These are phyloP conservation scores for Tricholaema leucomelas DNA, from an alignment of 2,113 vertebrate genomes.

Conservation along the genomic window DNA sequence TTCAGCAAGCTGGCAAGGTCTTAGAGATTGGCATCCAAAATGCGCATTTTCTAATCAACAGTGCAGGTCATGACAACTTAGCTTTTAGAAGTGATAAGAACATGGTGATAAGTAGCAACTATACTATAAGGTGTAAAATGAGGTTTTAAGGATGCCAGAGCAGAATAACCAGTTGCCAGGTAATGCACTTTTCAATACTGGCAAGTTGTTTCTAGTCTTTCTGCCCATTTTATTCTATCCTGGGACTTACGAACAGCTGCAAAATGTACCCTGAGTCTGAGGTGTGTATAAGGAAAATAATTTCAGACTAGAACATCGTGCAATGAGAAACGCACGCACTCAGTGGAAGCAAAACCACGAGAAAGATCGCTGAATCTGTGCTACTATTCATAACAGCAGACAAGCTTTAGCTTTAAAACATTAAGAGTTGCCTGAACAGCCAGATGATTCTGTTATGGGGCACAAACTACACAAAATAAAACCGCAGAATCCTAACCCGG, in stretches of 20 bases:
- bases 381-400: not conserved
- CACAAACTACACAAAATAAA: not conserved
- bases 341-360: not conserved
- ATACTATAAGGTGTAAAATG: not conserved
- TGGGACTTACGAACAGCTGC: not conserved
- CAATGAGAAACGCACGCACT: not conserved
- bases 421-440: not conserved
- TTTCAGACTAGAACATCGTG: not conserved
- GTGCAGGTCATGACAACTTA: not conserved
- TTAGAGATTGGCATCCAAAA: not conserved
- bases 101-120: not conserved
- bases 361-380: not conserved
- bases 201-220: not conserved
- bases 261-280: not conserved
- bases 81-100: not conserved
- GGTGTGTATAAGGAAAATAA: not conserved
- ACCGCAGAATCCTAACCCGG: not conserved
- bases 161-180: not conserved
- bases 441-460: not conserved
- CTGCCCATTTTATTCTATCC: not conserved
- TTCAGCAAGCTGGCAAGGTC: not conserved
- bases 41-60: not conserved
- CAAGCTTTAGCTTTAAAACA: not conserved
- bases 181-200: not conserved
- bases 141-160: not conserved